These are phyloP conservation scores for Acanthacorydalis orientalis DNA, from an alignment of 2,888 invertebrate genomes.

Conservation along the genomic window DNA sequence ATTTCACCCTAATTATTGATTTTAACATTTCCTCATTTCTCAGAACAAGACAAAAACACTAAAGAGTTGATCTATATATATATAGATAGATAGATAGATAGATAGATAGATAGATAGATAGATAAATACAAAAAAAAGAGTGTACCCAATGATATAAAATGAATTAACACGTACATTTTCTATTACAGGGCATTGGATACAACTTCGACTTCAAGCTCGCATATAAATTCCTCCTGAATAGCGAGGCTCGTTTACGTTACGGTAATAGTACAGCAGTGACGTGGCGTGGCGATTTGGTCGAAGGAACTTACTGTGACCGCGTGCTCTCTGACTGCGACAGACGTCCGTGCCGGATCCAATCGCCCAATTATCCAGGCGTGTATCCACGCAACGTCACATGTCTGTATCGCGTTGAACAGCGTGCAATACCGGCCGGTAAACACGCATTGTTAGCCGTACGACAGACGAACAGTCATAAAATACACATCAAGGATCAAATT, in stretches of 20 bases:
- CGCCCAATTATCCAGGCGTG: conserved; percentile 80
- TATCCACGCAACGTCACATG: conserved; percentile 71
- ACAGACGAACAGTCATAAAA: conserved; percentile 62
- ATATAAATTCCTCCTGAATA: conserved; percentile 63
- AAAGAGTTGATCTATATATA: too few relatives aligned
- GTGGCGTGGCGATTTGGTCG: conserved; percentile 58
- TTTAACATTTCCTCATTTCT: too few relatives aligned
- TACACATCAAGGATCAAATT: conserved; percentile 62
- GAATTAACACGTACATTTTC: neutral
- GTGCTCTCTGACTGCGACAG: conserved; percentile 63
- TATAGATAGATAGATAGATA: too few relatives aligned
- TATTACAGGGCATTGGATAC: conserved; percentile 49
- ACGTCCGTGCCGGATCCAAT: conserved; percentile 47
- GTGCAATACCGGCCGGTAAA: conserved; percentile 45
- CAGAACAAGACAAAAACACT: too few relatives aligned
- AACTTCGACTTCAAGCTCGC: conserved; percentile 72
- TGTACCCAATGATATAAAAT: too few relatives aligned
- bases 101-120: too few relatives aligned
- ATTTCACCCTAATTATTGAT: too few relatives aligned
- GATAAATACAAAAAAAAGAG: too few relatives aligned
- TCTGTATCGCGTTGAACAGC: conserved; percentile 24
- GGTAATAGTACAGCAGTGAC: conserved; percentile 56
- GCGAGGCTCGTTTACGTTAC: conserved; percentile 60
- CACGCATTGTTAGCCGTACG: conserved; percentile 59
- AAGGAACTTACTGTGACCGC: conserved; percentile 66